These are phyloP conservation scores for Cecropterus lyciades DNA, from an alignment of 1,140 invertebrate genomes.

Conservation along the genomic window DNA sequence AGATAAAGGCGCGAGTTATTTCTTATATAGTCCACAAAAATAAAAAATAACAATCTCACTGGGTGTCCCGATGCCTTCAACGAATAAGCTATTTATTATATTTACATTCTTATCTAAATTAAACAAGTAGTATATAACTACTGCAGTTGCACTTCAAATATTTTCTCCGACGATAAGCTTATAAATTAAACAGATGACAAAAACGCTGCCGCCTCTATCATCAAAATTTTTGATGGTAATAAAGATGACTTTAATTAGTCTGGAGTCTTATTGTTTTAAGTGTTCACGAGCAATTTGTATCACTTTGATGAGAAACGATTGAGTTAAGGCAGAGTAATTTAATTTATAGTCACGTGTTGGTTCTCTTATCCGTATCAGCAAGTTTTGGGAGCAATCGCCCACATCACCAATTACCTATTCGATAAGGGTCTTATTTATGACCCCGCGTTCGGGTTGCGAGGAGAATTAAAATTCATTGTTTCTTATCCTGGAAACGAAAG, in stretches of 20 bases:
- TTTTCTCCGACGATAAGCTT: slow-evolving; percentile 51
- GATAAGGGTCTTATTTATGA: slow-evolving; percentile 80
- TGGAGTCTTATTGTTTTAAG: slow-evolving; percentile 29
- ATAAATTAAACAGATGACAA: slow-evolving; percentile 31
- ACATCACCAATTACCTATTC: slow-evolving; percentile 78
- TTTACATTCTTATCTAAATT: slow-evolving; percentile 60
- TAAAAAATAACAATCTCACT: slow-evolving; percentile 18
- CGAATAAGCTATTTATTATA: slow-evolving; percentile 47
- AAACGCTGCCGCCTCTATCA: slow-evolving; percentile 25
- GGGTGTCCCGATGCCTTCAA: slow-evolving; percentile 54
- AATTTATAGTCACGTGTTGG: slow-evolving; percentile 63
- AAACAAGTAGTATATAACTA: slow-evolving; percentile 51
- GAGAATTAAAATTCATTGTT: slow-evolving; percentile 83
- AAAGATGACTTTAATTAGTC: slow-evolving; percentile 35
- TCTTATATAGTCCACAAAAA: slow-evolving; percentile 5
- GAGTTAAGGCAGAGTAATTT: slow-evolving; percentile 61
- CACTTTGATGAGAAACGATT: slow-evolving; percentile 53
- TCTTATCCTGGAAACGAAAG: slow-evolving; percentile 76
- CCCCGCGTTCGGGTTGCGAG: slow-evolving; percentile 46
- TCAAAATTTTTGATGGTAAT: slow-evolving; percentile 25
- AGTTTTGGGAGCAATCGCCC: slow-evolving; percentile 65
- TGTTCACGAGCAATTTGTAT: slow-evolving; percentile 54
- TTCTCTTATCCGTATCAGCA: slow-evolving; percentile 47
- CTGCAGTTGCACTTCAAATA: slow-evolving; percentile 69
- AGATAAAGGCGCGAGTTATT: no score